A percentile compares a stretch with the other conserved stretches of the same genome.
These are phyloP conservation scores for Ectropis crepuscularia DNA, from an alignment of 2,888 invertebrate species.

Conservation along the genomic window DNA sequence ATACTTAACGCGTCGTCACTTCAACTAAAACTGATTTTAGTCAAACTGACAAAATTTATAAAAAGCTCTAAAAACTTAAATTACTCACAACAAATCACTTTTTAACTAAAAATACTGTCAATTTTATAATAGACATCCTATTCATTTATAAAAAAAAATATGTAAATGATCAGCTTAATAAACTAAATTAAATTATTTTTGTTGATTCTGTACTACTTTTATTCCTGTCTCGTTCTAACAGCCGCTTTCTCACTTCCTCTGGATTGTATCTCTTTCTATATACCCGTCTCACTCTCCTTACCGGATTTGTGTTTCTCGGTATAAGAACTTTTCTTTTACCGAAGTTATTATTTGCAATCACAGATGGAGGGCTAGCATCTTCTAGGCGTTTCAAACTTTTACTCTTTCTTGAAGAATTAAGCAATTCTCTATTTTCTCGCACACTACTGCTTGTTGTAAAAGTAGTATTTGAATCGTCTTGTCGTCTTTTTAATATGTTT, in stretches of 20 bases:
- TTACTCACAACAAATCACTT: too few relatives aligned
- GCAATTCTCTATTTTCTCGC: conserved; percentile 11
- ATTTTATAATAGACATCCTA: too few relatives aligned
- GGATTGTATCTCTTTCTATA: conserved; percentile 79
- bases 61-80: conserved; percentile 39
- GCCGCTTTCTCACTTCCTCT: conserved; percentile 79
- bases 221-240: conserved; percentile 74
- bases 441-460: conserved; percentile 4
- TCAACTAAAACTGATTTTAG: conserved; percentile 70
- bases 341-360: conserved; percentile 40
- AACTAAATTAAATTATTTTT: conserved; percentile 32
- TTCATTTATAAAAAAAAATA: neutral
- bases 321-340: conserved; percentile 64
- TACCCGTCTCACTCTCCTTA: conserved; percentile 75
- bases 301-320: conserved; percentile 69
- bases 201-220: conserved; percentile 49
- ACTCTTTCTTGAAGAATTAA: conserved; percentile 52
- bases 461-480: conserved; percentile 1
- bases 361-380: conserved; percentile 26
- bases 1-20: conserved; percentile 67
- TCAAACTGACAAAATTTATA: conserved; percentile 72
- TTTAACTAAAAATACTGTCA: neutral
- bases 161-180: neutral
- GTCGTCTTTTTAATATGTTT: conserved; percentile 13
- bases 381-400: conserved; percentile 44